These are phyloP conservation scores for Agriopis marginaria DNA, from an alignment of 2,888 invertebrate genomes.

Conservation along the genomic window DNA sequence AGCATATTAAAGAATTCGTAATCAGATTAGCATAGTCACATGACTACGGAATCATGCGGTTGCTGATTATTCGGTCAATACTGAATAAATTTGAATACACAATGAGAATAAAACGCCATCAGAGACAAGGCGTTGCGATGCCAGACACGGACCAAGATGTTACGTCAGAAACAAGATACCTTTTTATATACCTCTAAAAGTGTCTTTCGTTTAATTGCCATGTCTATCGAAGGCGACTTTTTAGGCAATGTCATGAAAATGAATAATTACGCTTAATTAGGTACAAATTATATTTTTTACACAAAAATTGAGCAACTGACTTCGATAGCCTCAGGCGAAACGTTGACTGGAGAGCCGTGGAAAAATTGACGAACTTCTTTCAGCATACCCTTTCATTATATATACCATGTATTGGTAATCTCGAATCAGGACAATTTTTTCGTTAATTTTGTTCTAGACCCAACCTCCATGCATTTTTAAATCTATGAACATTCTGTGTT, in stretches of 20 bases:
- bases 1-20: constrained; percentile 4
- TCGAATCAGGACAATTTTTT: no score
- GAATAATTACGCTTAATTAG: background rate
- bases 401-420: no score
- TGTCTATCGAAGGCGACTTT: background rate
- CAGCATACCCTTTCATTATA: no score
- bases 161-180: constrained; percentile 7
- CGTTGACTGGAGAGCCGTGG: no score
- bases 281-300: no score
- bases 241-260: background rate
- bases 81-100: constrained; percentile 20
- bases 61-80: constrained; percentile 32
- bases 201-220: background rate
- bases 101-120: constrained; percentile 12
- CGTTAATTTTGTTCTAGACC: no score
- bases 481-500: background rate
- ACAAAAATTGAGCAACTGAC: no score
- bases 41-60: constrained; percentile 36
- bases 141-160: constrained; percentile 2
- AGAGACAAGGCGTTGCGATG: constrained; percentile 13
- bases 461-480: no score
- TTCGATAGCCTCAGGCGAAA: no score
- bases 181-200: background rate
- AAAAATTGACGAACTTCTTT: no score
- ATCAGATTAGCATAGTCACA: constrained; percentile 26